A percentile compares a stretch with the other conserved stretches of the same genome.
phyloP scores from a whole-genome alignment of 2,113 vertebrate species.

The Orycteropus afer region DNA sequence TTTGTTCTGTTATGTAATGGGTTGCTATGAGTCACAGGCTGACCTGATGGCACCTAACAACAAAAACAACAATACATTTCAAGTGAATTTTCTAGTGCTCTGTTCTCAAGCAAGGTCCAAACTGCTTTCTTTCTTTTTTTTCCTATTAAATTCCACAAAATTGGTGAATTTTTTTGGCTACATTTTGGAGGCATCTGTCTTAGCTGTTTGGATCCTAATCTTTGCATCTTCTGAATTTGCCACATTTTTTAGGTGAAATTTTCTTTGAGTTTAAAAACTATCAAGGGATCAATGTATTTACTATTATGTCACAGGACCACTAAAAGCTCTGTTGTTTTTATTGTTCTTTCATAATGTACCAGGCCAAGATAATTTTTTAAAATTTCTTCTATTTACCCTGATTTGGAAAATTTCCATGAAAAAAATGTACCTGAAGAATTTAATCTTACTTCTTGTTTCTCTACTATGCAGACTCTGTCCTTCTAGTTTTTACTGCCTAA shows the following conservation, averaged over 20 bases:
- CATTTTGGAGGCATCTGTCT: background rate
- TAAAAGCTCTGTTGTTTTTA: background rate
- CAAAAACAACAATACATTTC: no score
- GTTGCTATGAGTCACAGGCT: no score
- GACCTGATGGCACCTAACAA: no score
- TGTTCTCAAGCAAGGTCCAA: background rate
- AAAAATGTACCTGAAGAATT: background rate
- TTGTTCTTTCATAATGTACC: background rate
- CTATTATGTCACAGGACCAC: background rate
- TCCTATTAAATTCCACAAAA: background rate
- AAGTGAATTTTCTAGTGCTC: background rate
- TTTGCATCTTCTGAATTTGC: background rate
- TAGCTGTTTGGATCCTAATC: background rate
- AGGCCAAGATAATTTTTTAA: background rate
- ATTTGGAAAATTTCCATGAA: background rate
- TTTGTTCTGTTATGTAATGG: no score
- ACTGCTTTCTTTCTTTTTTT: background rate
- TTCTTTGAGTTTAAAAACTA: background rate
- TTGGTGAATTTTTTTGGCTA: background rate
- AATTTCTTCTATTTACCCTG: background rate
- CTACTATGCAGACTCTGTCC: background rate
- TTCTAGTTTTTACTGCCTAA: background rate
- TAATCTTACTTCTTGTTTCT: background rate
- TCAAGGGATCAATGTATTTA: background rate
- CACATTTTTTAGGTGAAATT: background rate